Evolutionary conservation across 2,888 invertebrate species (phyloP).

Genomic region (Ypsolopha sequella): DNA sequence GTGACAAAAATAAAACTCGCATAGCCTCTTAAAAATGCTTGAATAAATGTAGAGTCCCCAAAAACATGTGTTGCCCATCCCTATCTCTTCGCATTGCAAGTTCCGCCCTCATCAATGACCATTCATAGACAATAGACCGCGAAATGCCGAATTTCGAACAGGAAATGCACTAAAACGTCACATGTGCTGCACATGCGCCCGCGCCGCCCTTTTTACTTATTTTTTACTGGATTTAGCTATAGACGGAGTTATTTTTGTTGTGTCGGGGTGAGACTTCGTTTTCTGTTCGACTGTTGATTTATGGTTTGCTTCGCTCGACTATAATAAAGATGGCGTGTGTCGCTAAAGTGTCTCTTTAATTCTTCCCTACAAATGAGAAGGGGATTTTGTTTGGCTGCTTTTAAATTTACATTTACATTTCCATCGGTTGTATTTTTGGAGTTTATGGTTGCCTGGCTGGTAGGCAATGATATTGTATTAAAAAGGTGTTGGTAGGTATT

Average conservation of each 20-base stretch:
- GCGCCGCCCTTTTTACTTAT: slow-evolving; percentile 52
- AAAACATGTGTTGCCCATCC: slow-evolving; percentile 7
- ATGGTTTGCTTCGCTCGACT: slow-evolving; percentile 19
- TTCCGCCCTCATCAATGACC: slow-evolving; percentile 7
- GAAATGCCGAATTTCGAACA: slow-evolving; percentile 48
- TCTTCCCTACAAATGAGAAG: no score
- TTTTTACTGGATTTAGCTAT: slow-evolving; percentile 40
- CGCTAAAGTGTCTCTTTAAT: not conserved
- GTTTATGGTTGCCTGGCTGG: no score
- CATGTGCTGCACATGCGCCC: slow-evolving; percentile 57
- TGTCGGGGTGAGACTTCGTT: slow-evolving; percentile 31
- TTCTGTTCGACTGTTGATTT: slow-evolving; percentile 33
- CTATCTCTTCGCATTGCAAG: not conserved
- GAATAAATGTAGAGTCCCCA: slow-evolving; percentile 18
- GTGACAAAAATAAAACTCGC: no score
- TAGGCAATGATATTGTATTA: no score
- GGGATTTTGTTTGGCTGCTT: no score
- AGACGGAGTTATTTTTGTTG: slow-evolving; percentile 42
- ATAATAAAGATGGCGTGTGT: not conserved
- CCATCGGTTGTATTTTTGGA: no score
- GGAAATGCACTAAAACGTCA: slow-evolving; percentile 44
- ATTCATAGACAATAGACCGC: slow-evolving; percentile 34
- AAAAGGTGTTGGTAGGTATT: no score
- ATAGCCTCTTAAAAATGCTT: no score
- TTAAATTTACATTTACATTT: no score